Conservation (phyloP, 2,888 invertebrate genomes). For the Papilio elwesi region DNA sequence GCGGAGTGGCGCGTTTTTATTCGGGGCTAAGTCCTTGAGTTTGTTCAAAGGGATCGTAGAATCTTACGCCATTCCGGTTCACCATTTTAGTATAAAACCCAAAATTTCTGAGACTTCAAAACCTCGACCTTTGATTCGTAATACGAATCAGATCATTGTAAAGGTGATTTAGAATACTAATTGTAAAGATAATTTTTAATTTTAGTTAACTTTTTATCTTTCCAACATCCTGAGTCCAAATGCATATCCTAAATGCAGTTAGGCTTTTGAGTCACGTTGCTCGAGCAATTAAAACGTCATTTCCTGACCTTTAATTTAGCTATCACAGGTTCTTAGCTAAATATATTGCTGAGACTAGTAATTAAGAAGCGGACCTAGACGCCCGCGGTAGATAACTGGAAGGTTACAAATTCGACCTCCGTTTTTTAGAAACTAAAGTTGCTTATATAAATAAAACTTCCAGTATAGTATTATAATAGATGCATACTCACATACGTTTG, state of each 20-base stretch:
- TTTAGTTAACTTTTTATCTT: constrained; percentile 8
- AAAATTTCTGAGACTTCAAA: too few relatives aligned
- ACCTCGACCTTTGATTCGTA: too few relatives aligned
- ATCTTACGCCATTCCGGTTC: too few relatives aligned
- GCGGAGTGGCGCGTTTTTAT: too few relatives aligned
- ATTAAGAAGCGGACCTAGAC: constrained; percentile 56
- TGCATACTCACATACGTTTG: too few relatives aligned
- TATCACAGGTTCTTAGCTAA: constrained; percentile 68
- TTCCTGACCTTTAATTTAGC: constrained; percentile 70
- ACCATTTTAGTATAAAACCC: too few relatives aligned
- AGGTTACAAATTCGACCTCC: constrained; percentile 17
- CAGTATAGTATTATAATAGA: too few relatives aligned
- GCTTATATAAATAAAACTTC: too few relatives aligned
- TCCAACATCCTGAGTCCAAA: constrained; percentile 14
- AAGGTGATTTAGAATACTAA: too few relatives aligned
- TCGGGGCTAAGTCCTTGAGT: too few relatives aligned
- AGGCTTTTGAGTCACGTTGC: constrained; percentile 58
- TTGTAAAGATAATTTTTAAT: neutral
- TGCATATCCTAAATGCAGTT: constrained; percentile 52
- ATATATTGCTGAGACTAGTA: constrained; percentile 65
- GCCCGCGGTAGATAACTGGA: constrained; percentile 41
- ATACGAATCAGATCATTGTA: too few relatives aligned
- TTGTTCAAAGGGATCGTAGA: too few relatives aligned
- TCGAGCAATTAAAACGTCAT: constrained; percentile 64
- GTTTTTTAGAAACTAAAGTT: constrained; percentile 25